phyloP scores from a whole-genome alignment of 2,113 vertebrate species.

The Callionymus lyra region DNA sequence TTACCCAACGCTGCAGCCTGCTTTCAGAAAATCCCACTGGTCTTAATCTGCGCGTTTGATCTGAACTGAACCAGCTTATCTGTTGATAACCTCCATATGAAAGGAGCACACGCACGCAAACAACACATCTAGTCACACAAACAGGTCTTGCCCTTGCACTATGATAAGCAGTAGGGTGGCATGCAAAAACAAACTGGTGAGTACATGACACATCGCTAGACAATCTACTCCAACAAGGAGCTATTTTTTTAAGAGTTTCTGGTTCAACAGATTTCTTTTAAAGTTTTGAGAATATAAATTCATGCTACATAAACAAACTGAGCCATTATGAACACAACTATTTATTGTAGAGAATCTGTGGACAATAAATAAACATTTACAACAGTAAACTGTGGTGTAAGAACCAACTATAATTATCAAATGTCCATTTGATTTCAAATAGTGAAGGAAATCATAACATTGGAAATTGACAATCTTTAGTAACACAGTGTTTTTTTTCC shows the following conservation, averaged over 20 bases:
- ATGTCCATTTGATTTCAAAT: too few species aligned
- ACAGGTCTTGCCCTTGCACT: slow-evolving; percentile 8
- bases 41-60: slow-evolving; percentile 47
- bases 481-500: too few species aligned
- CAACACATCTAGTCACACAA: slow-evolving; percentile 4
- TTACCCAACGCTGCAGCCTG: slow-evolving; percentile 6
- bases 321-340: too few species aligned
- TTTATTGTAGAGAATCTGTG: too few species aligned
- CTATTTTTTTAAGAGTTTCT: slow-evolving; percentile 15
- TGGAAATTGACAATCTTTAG: too few species aligned
- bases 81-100: slow-evolving; percentile 21
- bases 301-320: too few species aligned
- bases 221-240: slow-evolving; percentile 13
- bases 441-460: too few species aligned
- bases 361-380: too few species aligned
- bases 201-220: slow-evolving; percentile 36
- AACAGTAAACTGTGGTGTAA: too few species aligned
- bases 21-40: slow-evolving; percentile 28
- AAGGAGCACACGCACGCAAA: slow-evolving; percentile 19
- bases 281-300: too few species aligned
- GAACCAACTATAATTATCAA: too few species aligned
- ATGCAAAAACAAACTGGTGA: slow-evolving; percentile 28
- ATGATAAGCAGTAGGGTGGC: slow-evolving; percentile 16
- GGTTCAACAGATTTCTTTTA: too few species aligned
- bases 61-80: slow-evolving; percentile 42